Evolutionary conservation across 1,140 invertebrate genomes (phyloP), one percentile per base, ranked within the genome.

Genomic region (Sesamia nonagrioides): DNA sequence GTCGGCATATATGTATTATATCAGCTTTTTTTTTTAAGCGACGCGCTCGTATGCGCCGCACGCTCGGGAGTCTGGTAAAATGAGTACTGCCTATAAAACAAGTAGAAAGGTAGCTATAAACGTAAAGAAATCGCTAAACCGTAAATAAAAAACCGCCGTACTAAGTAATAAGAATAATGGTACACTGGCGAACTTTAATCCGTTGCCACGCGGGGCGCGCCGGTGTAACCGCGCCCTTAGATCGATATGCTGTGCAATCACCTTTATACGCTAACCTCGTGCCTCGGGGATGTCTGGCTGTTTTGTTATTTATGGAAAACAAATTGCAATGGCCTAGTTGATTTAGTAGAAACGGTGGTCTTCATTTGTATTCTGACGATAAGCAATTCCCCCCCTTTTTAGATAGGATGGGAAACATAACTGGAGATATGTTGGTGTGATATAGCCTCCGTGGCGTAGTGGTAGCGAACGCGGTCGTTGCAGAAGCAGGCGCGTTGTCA

Each of bases 201-300:
- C 18, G 66, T 50, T 50, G 9, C 9, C 37, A 17, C 2, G 61
- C 21, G 56, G 73, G 72, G 58, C 27, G 73, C 73, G 73, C 52
- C 73, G 45, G 77, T 76, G 45, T 40, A 17, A 60, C 40, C 78
- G 58, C 78, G 45, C 78, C 78, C 48, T 79, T 74, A 74, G 42
- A 50, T 73, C 75, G 56, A 78, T 78, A 58, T 33, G 27, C 42
- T 76, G 56, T 75, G 73, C 73, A 61, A 45, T 63, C 42, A 75
- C 21, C 58, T 42, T 63, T 37, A 69, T 50, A 71, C 68, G 37
- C 54, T 69, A 68, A 18, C 2, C 11, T 6, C 21, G 15, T 21
- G 42, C 63, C 63, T 18, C 50, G 50, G 50, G 27, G 18, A 56
- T 56, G 54, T 27, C 45, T 37, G 68, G n/a, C 27, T 54, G 66